These are phyloP conservation scores for Crocidura indochinensis DNA, from an alignment of 2,797 vertebrate species.

Conservation along the genomic window DNA sequence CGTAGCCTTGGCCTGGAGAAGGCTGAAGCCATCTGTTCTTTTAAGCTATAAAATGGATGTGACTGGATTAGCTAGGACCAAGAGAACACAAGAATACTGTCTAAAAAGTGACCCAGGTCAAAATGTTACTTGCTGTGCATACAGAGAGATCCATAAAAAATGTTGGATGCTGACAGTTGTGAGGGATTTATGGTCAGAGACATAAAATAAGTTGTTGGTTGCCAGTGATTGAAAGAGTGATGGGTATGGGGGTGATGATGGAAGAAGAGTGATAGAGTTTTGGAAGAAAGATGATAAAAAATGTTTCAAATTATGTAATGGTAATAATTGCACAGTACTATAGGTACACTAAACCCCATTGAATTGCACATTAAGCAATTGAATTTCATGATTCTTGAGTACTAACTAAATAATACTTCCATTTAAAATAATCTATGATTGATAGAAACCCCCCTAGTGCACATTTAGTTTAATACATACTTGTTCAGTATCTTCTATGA, in stretches of 20 bases:
- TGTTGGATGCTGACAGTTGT: background rate
- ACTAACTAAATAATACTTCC: conserved; percentile 42
- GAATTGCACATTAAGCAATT: conserved; percentile 14
- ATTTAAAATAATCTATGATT: conserved; percentile 8
- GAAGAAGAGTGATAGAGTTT: background rate
- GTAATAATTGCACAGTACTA: conserved; percentile 23
- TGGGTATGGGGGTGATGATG: background rate
- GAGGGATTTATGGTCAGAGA: conserved; percentile 37
- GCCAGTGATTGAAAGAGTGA: background rate
- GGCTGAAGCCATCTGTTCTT: conserved; percentile 82
- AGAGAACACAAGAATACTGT: conserved; percentile 61
- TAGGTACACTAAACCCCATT: conserved; percentile 34
- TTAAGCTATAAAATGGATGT: conserved; percentile 72
- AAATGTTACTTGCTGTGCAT: conserved; percentile 61
- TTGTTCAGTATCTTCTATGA: background rate
- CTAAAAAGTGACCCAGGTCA: conserved; percentile 45
- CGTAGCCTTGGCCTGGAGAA: conserved; percentile 79
- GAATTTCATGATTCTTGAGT: background rate
- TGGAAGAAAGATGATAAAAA: background rate
- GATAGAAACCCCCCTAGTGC: background rate
- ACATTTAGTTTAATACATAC: conserved; percentile 38
- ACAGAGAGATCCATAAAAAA: conserved; percentile 35
- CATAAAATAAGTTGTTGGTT: conserved; percentile 18
- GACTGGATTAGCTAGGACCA: conserved; percentile 66
- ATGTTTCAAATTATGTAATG: conserved; percentile 67